Conservation (phyloP, 2,888 invertebrate species). For the Xylocampa areola region DNA sequence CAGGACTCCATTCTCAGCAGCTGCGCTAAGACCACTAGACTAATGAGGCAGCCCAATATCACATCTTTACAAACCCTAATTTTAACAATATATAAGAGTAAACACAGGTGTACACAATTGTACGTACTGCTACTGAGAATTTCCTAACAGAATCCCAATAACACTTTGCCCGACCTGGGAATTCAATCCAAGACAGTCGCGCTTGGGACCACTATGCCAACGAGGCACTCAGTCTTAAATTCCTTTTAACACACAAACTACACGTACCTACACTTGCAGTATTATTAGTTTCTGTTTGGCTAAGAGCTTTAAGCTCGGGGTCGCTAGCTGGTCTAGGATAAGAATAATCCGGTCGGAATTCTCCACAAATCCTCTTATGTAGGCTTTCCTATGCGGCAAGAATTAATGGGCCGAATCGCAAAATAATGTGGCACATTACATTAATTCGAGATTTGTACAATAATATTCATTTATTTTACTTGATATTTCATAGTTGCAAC, state of each 20-base stretch:
- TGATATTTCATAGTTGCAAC: constrained; percentile 35
- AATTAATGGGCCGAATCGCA: constrained; percentile 31
- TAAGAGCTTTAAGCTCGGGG: constrained; percentile 42
- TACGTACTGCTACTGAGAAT: too few species aligned
- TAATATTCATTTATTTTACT: constrained; percentile 14
- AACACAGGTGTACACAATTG: too few species aligned
- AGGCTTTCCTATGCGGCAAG: constrained; percentile 34
- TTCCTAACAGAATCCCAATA: too few species aligned
- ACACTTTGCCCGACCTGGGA: too few species aligned
- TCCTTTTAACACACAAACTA: constrained; percentile 22
- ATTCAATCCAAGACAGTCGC: too few species aligned
- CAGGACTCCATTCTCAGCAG: too few species aligned
- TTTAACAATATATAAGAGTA: too few species aligned
- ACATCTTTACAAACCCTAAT: too few species aligned
- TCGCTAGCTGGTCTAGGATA: constrained; percentile 41
- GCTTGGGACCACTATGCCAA: too few species aligned
- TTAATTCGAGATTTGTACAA: constrained; percentile 12
- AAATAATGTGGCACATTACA: constrained; percentile 28
- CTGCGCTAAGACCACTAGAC: too few species aligned
- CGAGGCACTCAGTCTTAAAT: too few species aligned
- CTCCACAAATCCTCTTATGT: constrained; percentile 35
- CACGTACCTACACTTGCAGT: constrained; percentile 26
- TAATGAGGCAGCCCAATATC: too few species aligned
- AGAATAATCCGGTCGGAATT: constrained; percentile 48
- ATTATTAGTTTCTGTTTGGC: constrained; percentile 40